Evolutionary conservation across 2,113 vertebrate species (phyloP).

Genomic region (Myrmecophaga tridactyla): DNA sequence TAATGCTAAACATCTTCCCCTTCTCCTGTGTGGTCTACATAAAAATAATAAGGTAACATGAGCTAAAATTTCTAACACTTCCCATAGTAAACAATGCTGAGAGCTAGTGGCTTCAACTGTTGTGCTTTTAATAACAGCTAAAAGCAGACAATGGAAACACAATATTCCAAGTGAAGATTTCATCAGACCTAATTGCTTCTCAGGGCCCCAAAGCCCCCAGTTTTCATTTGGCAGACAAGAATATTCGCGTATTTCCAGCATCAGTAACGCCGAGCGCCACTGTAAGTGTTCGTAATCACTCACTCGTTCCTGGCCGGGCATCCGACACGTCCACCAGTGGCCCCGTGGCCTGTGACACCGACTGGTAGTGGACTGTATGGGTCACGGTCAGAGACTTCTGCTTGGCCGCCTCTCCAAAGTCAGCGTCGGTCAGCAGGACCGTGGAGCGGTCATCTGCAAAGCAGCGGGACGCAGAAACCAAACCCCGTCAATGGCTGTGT

Average conservation of each 20-base stretch:
- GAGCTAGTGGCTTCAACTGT: not conserved
- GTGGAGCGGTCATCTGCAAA: constrained; percentile 95
- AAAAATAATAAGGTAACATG: not conserved
- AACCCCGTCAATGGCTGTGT: rapidly evolving
- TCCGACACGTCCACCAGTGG: constrained; percentile 98
- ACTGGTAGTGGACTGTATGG: constrained; percentile 98
- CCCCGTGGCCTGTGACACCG: constrained; percentile 97
- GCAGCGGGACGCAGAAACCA: not conserved
- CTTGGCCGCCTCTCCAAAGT: constrained; percentile 96
- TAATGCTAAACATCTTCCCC: not conserved
- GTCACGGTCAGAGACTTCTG: constrained; percentile 98
- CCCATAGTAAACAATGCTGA: not conserved
- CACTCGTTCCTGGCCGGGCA: constrained; percentile 98
- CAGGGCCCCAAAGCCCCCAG: not conserved
- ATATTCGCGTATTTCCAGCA: rapidly evolving
- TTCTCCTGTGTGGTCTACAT: not conserved
- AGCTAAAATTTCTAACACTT: not conserved
- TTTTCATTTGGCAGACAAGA: rapidly evolving
- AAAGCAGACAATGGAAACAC: not conserved
- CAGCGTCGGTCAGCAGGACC: constrained; percentile 95
- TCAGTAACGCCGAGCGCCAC: not conserved
- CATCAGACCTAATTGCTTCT: rapidly evolving
- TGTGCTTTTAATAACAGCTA: not conserved
- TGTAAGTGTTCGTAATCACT: constrained; percentile 74
- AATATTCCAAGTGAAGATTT: not conserved